Evolutionary conservation across 1,140 invertebrate genomes (phyloP).

Genomic region (Drosophila bifasciata): DNA sequence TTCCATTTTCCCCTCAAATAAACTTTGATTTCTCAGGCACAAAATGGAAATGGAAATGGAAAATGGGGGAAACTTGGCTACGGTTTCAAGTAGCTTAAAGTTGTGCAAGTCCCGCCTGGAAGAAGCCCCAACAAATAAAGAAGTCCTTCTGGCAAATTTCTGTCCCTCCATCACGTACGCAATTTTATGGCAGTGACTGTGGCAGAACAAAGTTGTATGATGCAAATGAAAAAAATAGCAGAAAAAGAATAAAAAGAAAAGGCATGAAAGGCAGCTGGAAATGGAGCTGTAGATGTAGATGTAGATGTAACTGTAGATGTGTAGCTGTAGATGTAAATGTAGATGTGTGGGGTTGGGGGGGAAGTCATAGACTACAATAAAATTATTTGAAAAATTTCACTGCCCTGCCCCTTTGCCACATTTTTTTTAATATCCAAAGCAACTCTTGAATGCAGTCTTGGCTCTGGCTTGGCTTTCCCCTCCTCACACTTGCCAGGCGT

Average conservation of each 20-base stretch:
- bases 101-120: background rate
- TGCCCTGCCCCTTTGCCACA: slow-evolving; percentile 26
- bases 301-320: slow-evolving; percentile 24
- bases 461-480: background rate
- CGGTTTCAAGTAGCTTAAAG: slow-evolving; percentile 14
- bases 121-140: slow-evolving; percentile 14
- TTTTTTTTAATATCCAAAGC: slow-evolving; percentile 71
- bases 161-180: slow-evolving; percentile 57
- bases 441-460: slow-evolving; percentile 37
- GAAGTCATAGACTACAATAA: slow-evolving; percentile 69
- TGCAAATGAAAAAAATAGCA: too few species aligned
- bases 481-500: slow-evolving; percentile 4
- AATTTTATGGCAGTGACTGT: slow-evolving; percentile 73
- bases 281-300: slow-evolving; percentile 44
- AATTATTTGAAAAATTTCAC: slow-evolving; percentile 69
- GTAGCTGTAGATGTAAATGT: slow-evolving; percentile 42
- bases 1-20: background rate
- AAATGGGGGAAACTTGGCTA: slow-evolving; percentile 10
- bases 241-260: too few species aligned
- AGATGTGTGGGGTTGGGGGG: background rate
- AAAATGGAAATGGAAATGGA: background rate
- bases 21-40: slow-evolving; percentile 10
- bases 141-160: slow-evolving; percentile 27
- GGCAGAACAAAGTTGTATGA: slow-evolving; percentile 64
- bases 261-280: too few species aligned